Conservation (phyloP, 2,113 vertebrate genomes). For the Coregonus clupeaformis region DNA sequence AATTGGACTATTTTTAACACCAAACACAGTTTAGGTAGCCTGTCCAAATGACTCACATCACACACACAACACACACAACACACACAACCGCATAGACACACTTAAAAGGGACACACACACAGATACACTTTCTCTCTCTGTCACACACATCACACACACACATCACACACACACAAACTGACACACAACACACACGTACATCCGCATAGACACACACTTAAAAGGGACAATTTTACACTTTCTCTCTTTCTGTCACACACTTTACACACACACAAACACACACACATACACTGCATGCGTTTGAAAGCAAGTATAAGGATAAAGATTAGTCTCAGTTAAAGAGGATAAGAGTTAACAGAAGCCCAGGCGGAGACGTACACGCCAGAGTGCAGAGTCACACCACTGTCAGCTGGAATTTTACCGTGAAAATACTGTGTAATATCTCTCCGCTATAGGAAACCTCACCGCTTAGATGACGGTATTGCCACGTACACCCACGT, state of each 20-base stretch:
- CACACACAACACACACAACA: background rate
- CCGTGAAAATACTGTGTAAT: conserved; percentile 30
- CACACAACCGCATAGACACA: background rate
- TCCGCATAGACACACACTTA: no score
- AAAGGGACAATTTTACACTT: no score
- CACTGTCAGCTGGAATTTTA: conserved; percentile 23
- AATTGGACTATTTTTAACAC: conserved; percentile 18
- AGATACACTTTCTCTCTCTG: background rate
- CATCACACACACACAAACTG: background rate
- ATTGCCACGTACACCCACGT: conserved; percentile 30
- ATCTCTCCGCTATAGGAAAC: conserved; percentile 29
- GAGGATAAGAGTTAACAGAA: conserved; percentile 51
- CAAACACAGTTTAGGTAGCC: background rate
- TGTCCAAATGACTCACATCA: background rate
- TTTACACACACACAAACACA: background rate
- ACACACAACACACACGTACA: background rate
- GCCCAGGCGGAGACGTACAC: conserved; percentile 18
- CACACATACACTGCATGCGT: background rate
- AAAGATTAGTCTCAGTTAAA: conserved; percentile 65
- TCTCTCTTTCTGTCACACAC: no score
- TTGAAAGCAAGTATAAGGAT: conserved; percentile 42
- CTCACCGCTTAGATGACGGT: conserved; percentile 48
- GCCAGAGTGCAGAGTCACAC: conserved; percentile 8
- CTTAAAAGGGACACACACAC: background rate
- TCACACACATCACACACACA: background rate